Conservation (phyloP, 2,888 invertebrate genomes). For the Drosophila borealis region DNA sequence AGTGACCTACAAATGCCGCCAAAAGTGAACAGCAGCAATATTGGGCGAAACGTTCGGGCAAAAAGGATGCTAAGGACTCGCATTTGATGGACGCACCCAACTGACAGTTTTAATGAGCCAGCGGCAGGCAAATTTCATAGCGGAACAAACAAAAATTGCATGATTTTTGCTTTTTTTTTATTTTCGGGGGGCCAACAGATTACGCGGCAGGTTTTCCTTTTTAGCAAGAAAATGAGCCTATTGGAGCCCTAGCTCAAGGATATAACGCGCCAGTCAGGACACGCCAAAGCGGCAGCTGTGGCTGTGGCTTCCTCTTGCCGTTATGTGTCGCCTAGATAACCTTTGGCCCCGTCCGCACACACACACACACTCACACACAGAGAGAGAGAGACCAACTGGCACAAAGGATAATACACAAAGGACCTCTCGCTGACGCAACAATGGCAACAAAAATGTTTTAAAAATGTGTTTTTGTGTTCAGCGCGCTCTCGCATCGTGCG, state of each 20-base stretch:
- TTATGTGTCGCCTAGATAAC: conserved; percentile 79
- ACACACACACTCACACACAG: conserved; percentile 37
- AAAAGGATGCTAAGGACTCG: conserved; percentile 48
- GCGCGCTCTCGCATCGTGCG: conserved; percentile 16
- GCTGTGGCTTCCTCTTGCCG: conserved; percentile 41
- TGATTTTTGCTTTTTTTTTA: conserved; percentile 44
- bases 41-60: conserved; percentile 6
- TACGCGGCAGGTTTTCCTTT: conserved; percentile 41
- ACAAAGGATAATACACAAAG: conserved; percentile 78
- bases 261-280: conserved; percentile 42
- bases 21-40: conserved; percentile 52
- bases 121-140: conserved; percentile 34
- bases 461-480: conserved; percentile 58
- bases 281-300: conserved; percentile 70
- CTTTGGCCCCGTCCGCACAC: conserved; percentile 73
- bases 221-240: conserved; percentile 1
- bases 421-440: conserved; percentile 74
- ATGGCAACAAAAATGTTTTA: conserved; percentile 73
- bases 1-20: conserved; percentile 70
- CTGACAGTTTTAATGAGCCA: conserved; percentile 60
- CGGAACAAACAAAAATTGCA: conserved; percentile 47
- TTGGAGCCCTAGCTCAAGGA: conserved; percentile 2
- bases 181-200: conserved; percentile 22
- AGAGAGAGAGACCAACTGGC: conserved; percentile 47
- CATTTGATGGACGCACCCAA: conserved; percentile 54